Evolutionary conservation across 2,888 invertebrate genomes (phyloP).

Genomic region (Sipunculus nudus): DNA sequence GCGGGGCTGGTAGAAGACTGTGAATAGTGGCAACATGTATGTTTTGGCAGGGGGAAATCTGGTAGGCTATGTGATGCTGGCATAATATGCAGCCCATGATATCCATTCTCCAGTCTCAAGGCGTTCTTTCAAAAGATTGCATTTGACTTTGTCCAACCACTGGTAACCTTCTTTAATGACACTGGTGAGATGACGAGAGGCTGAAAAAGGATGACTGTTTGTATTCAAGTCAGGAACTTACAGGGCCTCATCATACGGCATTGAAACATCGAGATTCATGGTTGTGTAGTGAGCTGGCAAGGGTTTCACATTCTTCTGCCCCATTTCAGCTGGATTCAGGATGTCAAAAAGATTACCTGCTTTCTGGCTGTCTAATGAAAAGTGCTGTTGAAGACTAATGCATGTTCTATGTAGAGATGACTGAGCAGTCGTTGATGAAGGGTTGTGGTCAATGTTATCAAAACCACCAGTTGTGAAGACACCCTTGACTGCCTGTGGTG

Average conservation of each 20-base stretch:
- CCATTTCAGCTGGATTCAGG: neutral
- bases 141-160: neutral
- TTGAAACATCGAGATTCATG: neutral
- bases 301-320: neutral
- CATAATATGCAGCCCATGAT: slow-evolving; percentile 7
- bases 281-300: neutral
- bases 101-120: slow-evolving; percentile 2
- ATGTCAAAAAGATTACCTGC: too few species aligned
- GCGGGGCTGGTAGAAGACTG: neutral
- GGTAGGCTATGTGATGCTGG: neutral
- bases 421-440: neutral
- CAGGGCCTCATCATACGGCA: neutral
- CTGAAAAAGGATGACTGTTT: neutral
- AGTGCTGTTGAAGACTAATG: slow-evolving; percentile 9
- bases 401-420: slow-evolving; percentile 10
- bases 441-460: slow-evolving; percentile 7
- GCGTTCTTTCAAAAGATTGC: neutral
- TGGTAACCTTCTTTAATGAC: too few species aligned
- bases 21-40: neutral
- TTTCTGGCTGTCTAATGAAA: too few species aligned
- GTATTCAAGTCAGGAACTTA: neutral
- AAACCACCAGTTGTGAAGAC: slow-evolving; percentile 1
- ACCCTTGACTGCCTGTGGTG: neutral
- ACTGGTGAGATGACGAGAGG: too few species aligned
- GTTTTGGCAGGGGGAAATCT: neutral